phyloP scores from a whole-genome alignment of 2,797 vertebrate species.

The Tiaroga cobitis region DNA sequence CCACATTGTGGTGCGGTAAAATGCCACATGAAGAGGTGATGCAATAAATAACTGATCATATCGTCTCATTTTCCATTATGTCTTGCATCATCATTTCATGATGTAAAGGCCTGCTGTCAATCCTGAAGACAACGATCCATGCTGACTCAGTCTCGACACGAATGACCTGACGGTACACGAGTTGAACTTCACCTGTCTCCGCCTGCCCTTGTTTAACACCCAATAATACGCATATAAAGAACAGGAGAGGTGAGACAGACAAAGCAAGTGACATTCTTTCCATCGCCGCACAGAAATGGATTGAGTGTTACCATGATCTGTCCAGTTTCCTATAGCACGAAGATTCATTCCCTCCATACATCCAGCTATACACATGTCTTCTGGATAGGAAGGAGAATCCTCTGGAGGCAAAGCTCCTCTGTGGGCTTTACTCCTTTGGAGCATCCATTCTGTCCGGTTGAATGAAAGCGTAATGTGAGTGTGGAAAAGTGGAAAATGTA shows the following conservation, averaged over 20 bases:
- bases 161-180: constrained; percentile 22
- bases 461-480: constrained; percentile 78
- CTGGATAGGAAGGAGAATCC: neutral
- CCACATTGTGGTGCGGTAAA: neutral
- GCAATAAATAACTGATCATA: neutral
- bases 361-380: neutral
- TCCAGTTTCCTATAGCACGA: neutral
- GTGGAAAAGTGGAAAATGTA: constrained; percentile 85
- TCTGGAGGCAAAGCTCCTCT: constrained; percentile 57
- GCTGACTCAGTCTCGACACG: neutral
- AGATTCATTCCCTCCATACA: neutral
- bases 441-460: constrained; percentile 75
- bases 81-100: constrained; percentile 14
- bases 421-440: constrained; percentile 72
- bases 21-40: neutral
- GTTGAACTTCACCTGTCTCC: constrained; percentile 17
- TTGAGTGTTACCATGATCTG: neutral
- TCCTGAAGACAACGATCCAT: neutral
- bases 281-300: neutral
- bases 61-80: neutral
- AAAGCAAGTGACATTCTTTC: constrained; percentile 4
- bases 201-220: constrained; percentile 21
- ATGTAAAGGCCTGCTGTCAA: neutral
- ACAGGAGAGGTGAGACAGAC: constrained; percentile 15
- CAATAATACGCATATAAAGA: constrained; percentile 1